Percentiles rank a stretch among this genome's conserved stretches.
Evolutionary conservation across 2,797 vertebrate species (phyloP).

Genomic region (Emydoidea blandingii): DNA sequence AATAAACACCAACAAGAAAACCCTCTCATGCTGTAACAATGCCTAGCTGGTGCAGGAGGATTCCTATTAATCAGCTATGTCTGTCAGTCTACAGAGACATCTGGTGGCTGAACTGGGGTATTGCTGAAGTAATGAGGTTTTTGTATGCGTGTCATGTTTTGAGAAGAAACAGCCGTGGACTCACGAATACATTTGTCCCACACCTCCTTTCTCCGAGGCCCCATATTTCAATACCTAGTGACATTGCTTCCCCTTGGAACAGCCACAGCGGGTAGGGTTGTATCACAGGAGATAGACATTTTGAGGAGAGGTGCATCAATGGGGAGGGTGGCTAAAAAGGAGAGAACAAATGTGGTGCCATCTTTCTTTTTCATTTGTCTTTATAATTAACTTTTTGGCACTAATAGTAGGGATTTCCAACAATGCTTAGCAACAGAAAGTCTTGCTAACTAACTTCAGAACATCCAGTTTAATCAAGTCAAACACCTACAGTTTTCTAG

Average conservation of each 20-base stretch:
- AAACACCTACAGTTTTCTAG: background rate
- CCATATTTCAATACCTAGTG: background rate
- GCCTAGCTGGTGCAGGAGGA: background rate
- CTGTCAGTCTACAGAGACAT: background rate
- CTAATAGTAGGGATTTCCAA: background rate
- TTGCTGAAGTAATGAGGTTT: background rate
- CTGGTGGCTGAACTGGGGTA: background rate
- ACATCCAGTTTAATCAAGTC: background rate
- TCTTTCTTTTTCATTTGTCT: background rate
- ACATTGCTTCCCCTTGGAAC: background rate
- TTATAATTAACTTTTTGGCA: background rate
- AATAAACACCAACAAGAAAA: background rate
- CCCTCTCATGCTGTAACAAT: background rate
- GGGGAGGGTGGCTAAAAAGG: background rate
- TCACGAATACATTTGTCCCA: background rate
- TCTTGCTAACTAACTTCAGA: background rate
- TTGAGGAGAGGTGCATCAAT: background rate
- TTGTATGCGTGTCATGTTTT: background rate
- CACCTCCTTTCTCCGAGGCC: background rate
- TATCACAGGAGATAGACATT: background rate
- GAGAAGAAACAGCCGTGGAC: background rate
- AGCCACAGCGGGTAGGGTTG: background rate
- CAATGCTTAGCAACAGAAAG: background rate
- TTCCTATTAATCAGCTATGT: background rate
- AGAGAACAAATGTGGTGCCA: background rate